Percentiles rank a stretch among this genome's conserved stretches.
These are phyloP conservation scores for Dolichomitus sp. DNA, from an alignment of 2,888 invertebrate species.

Conservation along the genomic window DNA sequence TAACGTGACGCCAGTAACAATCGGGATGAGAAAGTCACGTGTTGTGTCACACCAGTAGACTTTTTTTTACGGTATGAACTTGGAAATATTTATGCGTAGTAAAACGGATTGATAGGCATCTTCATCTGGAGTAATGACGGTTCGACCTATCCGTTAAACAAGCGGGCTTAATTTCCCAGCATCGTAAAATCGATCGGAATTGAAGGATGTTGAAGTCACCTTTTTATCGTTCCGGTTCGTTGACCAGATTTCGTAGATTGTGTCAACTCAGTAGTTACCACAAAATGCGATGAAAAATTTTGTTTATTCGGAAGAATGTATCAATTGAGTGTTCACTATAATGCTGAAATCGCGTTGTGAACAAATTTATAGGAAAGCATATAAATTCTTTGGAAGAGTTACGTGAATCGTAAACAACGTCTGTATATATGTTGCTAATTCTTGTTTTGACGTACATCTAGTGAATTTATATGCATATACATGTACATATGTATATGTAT, in stretches of 20 bases:
- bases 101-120: neutral
- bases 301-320: conserved; percentile 11
- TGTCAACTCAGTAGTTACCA: neutral
- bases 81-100: neutral
- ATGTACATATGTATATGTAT: neutral
- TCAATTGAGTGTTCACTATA: neutral
- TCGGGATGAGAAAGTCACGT: too few relatives aligned
- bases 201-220: neutral
- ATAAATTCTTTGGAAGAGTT: conserved; percentile 6
- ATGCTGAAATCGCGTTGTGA: conserved; percentile 3
- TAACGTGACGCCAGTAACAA: too few relatives aligned
- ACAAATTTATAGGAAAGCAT: conserved; percentile 16
- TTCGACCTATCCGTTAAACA: neutral
- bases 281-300: neutral
- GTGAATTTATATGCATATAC: neutral
- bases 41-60: too few relatives aligned
- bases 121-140: neutral
- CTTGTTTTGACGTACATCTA: conserved; percentile 25
- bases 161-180: neutral
- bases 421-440: conserved; percentile 8
- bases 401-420: conserved; percentile 21
- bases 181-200: neutral
- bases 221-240: conserved; percentile 1
- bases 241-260: conserved; percentile 7
- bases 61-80: neutral